phyloP scores from a whole-genome alignment of 2,797 vertebrate species.

The Pitangus sulphuratus region DNA sequence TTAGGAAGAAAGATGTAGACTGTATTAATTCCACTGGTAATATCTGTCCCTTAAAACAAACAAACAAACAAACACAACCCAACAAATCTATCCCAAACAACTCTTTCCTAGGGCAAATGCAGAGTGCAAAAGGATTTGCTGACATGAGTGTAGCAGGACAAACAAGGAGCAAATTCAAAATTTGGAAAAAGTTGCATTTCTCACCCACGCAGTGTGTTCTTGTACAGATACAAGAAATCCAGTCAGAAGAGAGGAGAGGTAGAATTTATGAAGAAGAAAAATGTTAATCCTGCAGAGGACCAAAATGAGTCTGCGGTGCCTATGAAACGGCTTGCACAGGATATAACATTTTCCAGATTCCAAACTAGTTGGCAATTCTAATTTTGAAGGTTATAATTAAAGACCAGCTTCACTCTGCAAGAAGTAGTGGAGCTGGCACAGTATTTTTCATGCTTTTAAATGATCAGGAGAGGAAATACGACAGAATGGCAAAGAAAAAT shows the following conservation, averaged over 20 bases:
- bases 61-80: neutral
- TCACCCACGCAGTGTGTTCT: neutral
- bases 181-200: neutral
- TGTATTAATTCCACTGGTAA: neutral
- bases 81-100: accelerated
- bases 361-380: neutral
- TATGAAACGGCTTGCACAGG: neutral
- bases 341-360: neutral
- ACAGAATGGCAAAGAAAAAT: neutral
- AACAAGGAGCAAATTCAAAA: neutral
- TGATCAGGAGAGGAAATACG: neutral
- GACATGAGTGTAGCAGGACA: neutral
- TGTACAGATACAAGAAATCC: neutral
- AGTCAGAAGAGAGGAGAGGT: neutral
- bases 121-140: neutral
- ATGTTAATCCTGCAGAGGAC: neutral
- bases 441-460: neutral
- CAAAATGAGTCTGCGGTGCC: neutral
- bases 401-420: neutral
- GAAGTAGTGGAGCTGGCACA: neutral
- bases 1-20: neutral
- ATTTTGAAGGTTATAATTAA: neutral
- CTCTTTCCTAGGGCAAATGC: neutral
- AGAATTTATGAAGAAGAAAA: neutral
- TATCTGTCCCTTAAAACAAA: neutral